These are phyloP conservation scores for Abramis brama DNA, from an alignment of 2,113 vertebrate species.

Conservation along the genomic window DNA sequence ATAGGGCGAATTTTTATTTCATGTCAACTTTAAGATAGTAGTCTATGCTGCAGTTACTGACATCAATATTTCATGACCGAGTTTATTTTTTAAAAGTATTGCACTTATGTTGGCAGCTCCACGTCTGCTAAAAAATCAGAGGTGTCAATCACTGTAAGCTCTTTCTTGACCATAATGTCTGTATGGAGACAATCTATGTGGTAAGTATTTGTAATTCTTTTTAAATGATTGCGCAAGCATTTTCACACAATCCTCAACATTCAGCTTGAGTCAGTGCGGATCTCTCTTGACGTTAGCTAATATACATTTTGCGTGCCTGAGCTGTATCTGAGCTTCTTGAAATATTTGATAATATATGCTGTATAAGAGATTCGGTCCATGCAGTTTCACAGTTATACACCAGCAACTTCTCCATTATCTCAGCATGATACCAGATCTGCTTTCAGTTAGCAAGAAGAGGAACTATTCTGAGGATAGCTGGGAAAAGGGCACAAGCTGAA, in stretches of 20 bases:
- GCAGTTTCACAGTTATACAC: neutral
- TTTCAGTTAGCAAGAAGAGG: constrained; percentile 26
- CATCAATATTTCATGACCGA: no score
- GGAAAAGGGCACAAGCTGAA: neutral
- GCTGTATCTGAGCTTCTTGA: neutral
- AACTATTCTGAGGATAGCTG: constrained; percentile 11
- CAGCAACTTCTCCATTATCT: constrained; percentile 12
- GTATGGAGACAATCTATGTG: neutral
- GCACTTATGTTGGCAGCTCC: neutral
- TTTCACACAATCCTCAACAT: neutral
- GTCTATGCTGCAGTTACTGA: no score
- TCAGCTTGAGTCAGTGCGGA: neutral
- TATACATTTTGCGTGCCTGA: constrained; percentile 9
- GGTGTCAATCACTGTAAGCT: neutral
- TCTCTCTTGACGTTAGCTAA: neutral
- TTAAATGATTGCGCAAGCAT: neutral
- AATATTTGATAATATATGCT: constrained; percentile 13
- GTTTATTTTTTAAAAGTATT: neutral
- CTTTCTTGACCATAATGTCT: neutral
- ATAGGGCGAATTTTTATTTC: neutral
- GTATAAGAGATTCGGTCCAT: neutral
- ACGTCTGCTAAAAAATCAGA: neutral
- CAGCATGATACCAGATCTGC: constrained; percentile 27
- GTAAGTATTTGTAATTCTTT: neutral
- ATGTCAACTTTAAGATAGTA: neutral